Conservation (phyloP, 2,113 vertebrate species). For the Microcebus jonahi region DNA sequence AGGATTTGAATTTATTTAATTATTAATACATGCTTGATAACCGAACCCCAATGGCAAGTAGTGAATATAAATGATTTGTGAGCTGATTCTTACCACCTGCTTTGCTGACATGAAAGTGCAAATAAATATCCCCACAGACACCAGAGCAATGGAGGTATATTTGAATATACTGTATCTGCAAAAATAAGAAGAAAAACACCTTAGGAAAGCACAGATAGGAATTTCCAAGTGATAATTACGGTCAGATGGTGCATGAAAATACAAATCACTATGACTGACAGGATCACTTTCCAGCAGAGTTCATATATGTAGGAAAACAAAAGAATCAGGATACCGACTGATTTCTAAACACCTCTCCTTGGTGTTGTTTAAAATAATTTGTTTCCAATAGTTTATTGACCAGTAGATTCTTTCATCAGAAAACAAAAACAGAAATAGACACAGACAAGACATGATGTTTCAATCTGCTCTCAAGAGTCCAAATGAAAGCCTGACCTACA, state of each 20-base stretch:
- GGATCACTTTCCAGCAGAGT: not conserved
- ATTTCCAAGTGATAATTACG: not conserved
- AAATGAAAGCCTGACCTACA: not conserved
- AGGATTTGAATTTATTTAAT: not conserved
- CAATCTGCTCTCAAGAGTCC: not conserved
- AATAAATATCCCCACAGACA: slow-evolving; percentile 97
- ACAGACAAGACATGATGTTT: not conserved
- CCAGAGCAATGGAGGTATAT: slow-evolving; percentile 93
- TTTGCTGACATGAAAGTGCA: slow-evolving; percentile 98
- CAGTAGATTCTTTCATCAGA: not conserved
- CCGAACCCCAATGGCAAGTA: not conserved
- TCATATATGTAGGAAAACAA: accelerated
- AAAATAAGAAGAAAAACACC: not conserved
- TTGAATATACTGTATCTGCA: slow-evolving; percentile 93
- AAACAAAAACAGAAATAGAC: not conserved
- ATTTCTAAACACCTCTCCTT: not conserved
- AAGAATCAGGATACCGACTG: not conserved
- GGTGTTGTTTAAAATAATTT: not conserved
- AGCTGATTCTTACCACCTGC: slow-evolving; percentile 93
- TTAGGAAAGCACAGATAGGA: not conserved
- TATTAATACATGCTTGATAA: not conserved
- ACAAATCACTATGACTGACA: not conserved
- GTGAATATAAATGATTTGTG: not conserved
- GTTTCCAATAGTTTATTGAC: not conserved
- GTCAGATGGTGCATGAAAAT: not conserved